A percentile compares a stretch with the other conserved stretches of the same genome.
Evolutionary conservation across 92 coral and sea anemone species (phyloP).

Genomic region (Epizoanthus rinbou): DNA sequence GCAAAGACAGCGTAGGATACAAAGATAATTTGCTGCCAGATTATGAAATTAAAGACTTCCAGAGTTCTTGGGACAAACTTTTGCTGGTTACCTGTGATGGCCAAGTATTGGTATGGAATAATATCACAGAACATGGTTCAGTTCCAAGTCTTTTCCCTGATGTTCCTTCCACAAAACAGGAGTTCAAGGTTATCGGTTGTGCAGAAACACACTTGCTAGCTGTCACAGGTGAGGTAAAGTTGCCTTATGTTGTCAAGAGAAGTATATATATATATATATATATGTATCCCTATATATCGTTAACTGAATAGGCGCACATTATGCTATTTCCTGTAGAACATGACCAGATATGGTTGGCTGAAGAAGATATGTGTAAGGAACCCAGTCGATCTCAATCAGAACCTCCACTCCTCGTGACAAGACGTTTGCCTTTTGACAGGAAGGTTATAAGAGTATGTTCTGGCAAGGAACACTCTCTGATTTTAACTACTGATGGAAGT

Average conservation of each 20-base stretch:
- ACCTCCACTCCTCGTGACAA: background rate
- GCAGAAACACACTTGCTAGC: constrained; percentile 58
- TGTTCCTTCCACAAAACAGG: constrained; percentile 12
- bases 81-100: constrained; percentile 57
- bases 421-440: constrained; percentile 40
- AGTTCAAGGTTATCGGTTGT: constrained; percentile 56
- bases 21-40: constrained; percentile 57
- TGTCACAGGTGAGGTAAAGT: constrained; percentile 51
- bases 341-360: constrained; percentile 22
- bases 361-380: background rate
- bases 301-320: no score
- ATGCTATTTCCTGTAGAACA: background rate
- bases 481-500: constrained; percentile 68
- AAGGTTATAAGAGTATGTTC: constrained; percentile 72
- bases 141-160: constrained; percentile 11
- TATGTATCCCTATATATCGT: no score
- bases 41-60: constrained; percentile 44
- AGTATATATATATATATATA: no score
- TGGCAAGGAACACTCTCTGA: constrained; percentile 93
- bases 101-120: constrained; percentile 63
- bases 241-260: background rate
- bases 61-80: constrained; percentile 63
- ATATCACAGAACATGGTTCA: constrained; percentile 46
- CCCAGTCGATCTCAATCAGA: background rate
- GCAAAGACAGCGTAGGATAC: constrained; percentile 38